Evolutionary conservation across 2,888 invertebrate genomes (phyloP).

Genomic region (Liodrosophila aerea): DNA sequence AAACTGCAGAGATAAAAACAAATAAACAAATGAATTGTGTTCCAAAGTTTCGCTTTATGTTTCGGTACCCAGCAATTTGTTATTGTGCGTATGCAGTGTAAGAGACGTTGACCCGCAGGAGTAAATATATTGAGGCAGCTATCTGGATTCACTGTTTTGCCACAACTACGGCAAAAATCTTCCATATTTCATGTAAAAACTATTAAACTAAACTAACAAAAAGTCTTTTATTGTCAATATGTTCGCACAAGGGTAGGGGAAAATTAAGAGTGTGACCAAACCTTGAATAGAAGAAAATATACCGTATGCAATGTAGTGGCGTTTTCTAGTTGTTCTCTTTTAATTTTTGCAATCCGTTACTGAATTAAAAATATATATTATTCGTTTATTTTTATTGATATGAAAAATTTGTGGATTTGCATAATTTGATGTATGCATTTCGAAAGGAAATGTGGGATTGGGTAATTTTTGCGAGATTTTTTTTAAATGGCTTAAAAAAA

Average conservation of each 20-base stretch:
- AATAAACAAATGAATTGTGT: not conserved
- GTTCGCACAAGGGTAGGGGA: not conserved
- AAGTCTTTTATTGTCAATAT: slow-evolving; percentile 7
- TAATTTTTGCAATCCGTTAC: too few species aligned
- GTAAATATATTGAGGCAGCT: slow-evolving; percentile 41
- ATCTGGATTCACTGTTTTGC: slow-evolving; percentile 40
- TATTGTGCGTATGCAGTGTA: slow-evolving; percentile 44
- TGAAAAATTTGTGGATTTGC: too few species aligned
- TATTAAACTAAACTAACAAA: too few species aligned
- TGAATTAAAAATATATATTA: too few species aligned
- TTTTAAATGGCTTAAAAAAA: too few species aligned
- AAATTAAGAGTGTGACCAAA: slow-evolving; percentile 3
- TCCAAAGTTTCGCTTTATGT: not conserved
- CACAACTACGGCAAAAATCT: slow-evolving; percentile 63
- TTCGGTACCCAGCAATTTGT: slow-evolving; percentile 60
- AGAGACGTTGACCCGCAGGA: slow-evolving; percentile 27
- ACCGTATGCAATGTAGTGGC: not conserved
- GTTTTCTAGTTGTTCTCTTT: too few species aligned
- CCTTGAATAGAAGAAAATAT: slow-evolving; percentile 1
- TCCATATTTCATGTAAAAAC: slow-evolving; percentile 43
- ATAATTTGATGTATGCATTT: too few species aligned
- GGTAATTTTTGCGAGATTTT: too few species aligned
- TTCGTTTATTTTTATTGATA: too few species aligned
- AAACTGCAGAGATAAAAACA: slow-evolving; percentile 32
- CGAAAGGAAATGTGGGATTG: too few species aligned